A percentile compares a stretch with the other conserved stretches of the same genome.
phyloP scores from a whole-genome alignment of 2,113 vertebrate species.

The Amblyopsis rosae region DNA sequence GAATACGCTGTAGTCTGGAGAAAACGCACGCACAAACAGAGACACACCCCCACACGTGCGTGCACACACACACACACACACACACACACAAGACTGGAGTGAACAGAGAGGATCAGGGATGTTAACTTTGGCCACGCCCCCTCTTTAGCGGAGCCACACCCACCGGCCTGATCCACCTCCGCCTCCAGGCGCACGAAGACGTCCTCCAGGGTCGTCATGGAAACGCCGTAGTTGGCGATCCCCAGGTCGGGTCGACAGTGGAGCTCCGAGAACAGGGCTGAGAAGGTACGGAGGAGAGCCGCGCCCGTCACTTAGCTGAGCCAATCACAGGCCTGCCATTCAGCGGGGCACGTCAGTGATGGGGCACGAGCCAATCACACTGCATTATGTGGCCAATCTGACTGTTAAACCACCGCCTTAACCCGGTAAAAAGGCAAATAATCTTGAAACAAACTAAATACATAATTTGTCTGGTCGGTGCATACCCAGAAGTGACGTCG shows the following conservation, averaged over 20 bases:
- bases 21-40: neutral
- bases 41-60: neutral
- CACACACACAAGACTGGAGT: no score
- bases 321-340: no score
- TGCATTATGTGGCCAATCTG: no score
- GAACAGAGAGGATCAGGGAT: no score
- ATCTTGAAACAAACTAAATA: no score
- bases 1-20: slow-evolving; percentile 92
- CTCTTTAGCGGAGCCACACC: slow-evolving; percentile 2
- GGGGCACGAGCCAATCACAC: no score
- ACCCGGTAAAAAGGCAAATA: no score
- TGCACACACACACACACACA: slow-evolving; percentile 5
- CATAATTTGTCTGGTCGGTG: no score
- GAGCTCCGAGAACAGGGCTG: slow-evolving; percentile 90
- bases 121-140: no score
- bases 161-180: slow-evolving; percentile 94
- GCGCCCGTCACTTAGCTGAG: neutral
- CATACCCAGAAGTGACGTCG: no score
- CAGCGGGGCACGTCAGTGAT: no score
- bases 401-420: no score
- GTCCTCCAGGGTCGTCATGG: slow-evolving; percentile 97
- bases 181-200: slow-evolving; percentile 94
- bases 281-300: neutral
- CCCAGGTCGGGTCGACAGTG: slow-evolving; percentile 85
- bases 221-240: slow-evolving; percentile 91